Percentiles rank a stretch among this genome's conserved stretches.
phyloP scores from a whole-genome alignment of 2,797 vertebrate species.

The Pristis pectinata region DNA sequence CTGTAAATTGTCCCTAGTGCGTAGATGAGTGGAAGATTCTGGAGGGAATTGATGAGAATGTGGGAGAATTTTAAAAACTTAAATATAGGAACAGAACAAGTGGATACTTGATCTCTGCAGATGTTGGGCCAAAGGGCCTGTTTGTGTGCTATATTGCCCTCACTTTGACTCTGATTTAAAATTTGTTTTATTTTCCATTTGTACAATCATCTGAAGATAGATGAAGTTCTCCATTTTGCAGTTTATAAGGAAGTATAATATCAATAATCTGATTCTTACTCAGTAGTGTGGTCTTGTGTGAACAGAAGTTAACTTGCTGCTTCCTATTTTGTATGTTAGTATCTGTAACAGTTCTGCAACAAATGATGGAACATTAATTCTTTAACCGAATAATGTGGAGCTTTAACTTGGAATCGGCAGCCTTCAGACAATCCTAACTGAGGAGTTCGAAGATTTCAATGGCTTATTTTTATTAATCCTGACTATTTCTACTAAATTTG shows the following conservation, averaged over 20 bases:
- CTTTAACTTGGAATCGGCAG: background rate
- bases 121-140: no score
- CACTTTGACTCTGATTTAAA: no score
- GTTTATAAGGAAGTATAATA: background rate
- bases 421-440: background rate
- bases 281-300: background rate
- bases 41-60: no score
- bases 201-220: background rate
- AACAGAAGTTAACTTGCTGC: background rate
- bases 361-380: background rate
- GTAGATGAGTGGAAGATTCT: no score
- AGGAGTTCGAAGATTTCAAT: background rate
- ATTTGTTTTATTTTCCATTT: background rate
- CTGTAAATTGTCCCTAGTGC: no score
- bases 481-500: background rate
- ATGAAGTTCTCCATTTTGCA: background rate
- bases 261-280: background rate
- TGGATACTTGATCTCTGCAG: no score
- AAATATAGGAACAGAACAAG: no score
- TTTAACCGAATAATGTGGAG: no score
- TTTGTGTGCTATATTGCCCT: no score
- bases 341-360: background rate
- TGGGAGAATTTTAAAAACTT: no score
- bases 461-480: background rate
- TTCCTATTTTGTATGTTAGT: background rate